phyloP scores from a whole-genome alignment of 2,113 vertebrate species.

The Ammospiza nelsoni region DNA sequence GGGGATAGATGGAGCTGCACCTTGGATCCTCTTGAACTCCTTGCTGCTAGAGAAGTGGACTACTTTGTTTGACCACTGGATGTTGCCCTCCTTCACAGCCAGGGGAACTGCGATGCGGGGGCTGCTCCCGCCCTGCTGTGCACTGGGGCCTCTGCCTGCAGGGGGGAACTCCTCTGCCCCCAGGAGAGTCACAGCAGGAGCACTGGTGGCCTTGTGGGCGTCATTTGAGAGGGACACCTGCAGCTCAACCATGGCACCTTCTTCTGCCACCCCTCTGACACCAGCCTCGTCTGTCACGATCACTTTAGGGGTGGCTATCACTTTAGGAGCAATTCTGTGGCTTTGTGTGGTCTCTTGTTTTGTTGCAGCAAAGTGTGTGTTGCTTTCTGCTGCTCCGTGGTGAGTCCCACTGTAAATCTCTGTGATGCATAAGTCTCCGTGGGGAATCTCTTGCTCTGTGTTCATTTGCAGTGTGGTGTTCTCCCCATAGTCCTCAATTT shows the following conservation, averaged over 20 bases:
- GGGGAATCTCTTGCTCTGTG: conserved; percentile 48
- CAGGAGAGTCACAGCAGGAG: conserved; percentile 71
- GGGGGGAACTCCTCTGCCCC: conserved; percentile 63
- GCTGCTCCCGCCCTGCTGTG: not conserved
- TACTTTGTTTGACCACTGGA: conserved; percentile 68
- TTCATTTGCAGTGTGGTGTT: conserved; percentile 83
- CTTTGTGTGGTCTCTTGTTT: conserved; percentile 57
- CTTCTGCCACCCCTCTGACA: conserved; percentile 34
- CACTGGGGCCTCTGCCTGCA: conserved; percentile 38
- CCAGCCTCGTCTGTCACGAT: conserved; percentile 16
- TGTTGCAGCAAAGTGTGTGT: conserved; percentile 36
- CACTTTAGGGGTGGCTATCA: conserved; percentile 34
- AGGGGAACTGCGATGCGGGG: conserved; percentile 40
- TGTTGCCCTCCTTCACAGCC: conserved; percentile 23
- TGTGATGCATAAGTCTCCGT: conserved; percentile 70
- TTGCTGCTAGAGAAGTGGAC: conserved; percentile 69
- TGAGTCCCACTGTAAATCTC: conserved; percentile 70
- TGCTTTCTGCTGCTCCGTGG: conserved; percentile 61
- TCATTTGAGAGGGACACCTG: conserved; percentile 85
- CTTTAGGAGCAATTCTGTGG: conserved; percentile 56
- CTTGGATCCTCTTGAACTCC: conserved; percentile 72
- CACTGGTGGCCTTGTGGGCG: conserved; percentile 22
- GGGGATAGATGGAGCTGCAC: conserved; percentile 66
- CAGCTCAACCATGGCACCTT: conserved; percentile 81
- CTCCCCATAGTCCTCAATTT: conserved; percentile 65